Evolutionary conservation across 2,113 vertebrate genomes (phyloP), one percentile per base, ranked within the genome.

Genomic region (Anseranas semipalmata): DNA sequence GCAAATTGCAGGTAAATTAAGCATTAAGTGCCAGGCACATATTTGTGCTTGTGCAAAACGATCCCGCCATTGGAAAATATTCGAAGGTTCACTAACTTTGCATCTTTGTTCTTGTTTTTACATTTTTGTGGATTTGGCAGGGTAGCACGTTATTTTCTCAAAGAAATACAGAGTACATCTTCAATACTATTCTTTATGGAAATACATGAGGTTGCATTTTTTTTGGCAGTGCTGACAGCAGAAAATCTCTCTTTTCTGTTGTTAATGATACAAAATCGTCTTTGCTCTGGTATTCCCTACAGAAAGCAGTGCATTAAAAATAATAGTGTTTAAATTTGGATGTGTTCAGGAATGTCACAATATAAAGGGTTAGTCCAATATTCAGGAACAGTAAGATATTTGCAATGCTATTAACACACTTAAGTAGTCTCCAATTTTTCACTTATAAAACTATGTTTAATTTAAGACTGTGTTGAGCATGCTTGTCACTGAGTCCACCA

Each of bases 271-370:
- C 59, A 93, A 95, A 97, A 96, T 91, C 0, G 3, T 88, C 87
- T 96, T 92, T 95, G 50, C 56, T 72, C 1, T 39, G 48, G 56
- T 76, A 90, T 95, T 96, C 93, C 87, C 87, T 60, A 46, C 24
- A 96, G 96, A 95, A 96, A 93, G 74, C 58, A 82, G 30, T 58
- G 43, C 82, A 92, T 95, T 97, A 95, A 90, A 94, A 95, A 93
- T 90, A 95, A 92, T 71, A 83, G 58, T 66, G 25, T 79, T 91
- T 94, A 74, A 88, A 96, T 95, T 71, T 84, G 70, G 72, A 28
- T 89, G 66, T 95, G 68, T 76, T 86, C 45, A 60, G 62, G 78
- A 79, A 59, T 39, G 87, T 93, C 88, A 71, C 66, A 93, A 45
- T 90, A 86, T n/a, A 79, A 95, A 87, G 78, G 71, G 81, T 63